phyloP scores from a whole-genome alignment of 2,113 vertebrate species.

The Leptobrachium ailaonicum region DNA sequence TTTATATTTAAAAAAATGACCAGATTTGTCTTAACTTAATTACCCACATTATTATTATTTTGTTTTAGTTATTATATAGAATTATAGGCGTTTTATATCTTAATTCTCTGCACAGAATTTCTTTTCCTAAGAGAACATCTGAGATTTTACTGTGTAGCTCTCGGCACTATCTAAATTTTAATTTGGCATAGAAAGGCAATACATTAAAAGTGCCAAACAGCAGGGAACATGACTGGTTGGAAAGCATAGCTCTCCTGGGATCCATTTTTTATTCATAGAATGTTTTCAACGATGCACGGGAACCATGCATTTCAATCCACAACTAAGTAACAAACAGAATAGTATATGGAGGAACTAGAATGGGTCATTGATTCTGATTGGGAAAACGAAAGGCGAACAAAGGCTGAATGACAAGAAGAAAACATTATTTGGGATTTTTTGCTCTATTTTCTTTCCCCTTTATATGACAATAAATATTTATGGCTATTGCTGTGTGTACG shows the following conservation, averaged over 20 bases:
- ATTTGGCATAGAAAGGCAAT: conserved; percentile 27
- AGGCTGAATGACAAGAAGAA: neutral
- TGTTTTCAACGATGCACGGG: conserved; percentile 4
- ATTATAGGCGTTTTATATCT: neutral
- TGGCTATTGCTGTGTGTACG: no score
- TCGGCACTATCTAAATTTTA: conserved; percentile 31
- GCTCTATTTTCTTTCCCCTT: no score
- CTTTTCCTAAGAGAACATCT: conserved; percentile 2
- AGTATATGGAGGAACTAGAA: neutral
- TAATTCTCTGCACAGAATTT: neutral
- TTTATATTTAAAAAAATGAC: no score
- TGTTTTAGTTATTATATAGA: neutral
- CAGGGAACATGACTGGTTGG: conserved; percentile 26
- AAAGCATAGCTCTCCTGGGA: conserved; percentile 20
- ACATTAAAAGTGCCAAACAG: conserved; percentile 28
- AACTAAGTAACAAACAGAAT: conserved; percentile 5
- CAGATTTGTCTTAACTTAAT: no score
- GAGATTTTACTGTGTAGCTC: conserved; percentile 12
- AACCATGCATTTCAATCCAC: conserved; percentile 24
- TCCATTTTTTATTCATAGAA: conserved; percentile 21
- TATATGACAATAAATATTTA: no score
- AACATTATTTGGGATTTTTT: no score
- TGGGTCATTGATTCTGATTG: neutral
- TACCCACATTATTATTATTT: neutral
- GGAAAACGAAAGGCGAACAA: neutral